Conservation (phyloP, 2,797 vertebrate species). For the Phrynocephalus vlangalii region DNA sequence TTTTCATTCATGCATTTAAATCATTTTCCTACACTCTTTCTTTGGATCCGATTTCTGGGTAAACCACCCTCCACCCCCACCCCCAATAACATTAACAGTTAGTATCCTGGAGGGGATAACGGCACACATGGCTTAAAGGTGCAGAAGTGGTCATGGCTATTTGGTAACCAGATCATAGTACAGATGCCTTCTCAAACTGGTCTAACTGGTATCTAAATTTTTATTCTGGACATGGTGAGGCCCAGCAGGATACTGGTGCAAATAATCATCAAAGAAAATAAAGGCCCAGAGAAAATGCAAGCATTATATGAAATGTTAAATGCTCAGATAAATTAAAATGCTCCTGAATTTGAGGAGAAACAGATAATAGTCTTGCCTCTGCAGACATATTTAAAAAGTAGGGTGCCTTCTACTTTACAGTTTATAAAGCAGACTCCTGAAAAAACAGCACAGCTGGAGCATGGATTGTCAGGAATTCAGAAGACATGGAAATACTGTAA, state of each 20-base stretch:
- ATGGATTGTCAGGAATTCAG: not conserved
- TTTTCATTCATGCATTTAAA: not conserved
- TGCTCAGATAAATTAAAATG: not conserved
- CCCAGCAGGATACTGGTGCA: not conserved
- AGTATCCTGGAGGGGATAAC: too few relatives aligned
- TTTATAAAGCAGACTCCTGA: not conserved
- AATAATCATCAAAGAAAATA: not conserved
- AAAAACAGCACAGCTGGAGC: not conserved
- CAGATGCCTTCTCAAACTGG: too few relatives aligned
- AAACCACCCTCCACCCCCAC: too few relatives aligned
- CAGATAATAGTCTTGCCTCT: not conserved
- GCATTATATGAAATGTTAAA: not conserved
- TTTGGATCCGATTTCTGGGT: not conserved
- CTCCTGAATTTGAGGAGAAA: not conserved
- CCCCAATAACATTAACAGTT: too few relatives aligned
- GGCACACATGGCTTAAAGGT: too few relatives aligned
- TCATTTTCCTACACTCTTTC: not conserved
- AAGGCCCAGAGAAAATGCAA: not conserved
- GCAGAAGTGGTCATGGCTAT: too few relatives aligned
- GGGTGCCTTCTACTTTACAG: not conserved
- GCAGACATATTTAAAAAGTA: not conserved
- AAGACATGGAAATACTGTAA: not conserved
- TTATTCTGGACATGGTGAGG: too few relatives aligned
- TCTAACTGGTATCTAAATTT: too few relatives aligned
- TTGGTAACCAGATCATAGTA: too few relatives aligned